Conservation (phyloP, 2,888 invertebrate species). For the Tipula lateralis region DNA sequence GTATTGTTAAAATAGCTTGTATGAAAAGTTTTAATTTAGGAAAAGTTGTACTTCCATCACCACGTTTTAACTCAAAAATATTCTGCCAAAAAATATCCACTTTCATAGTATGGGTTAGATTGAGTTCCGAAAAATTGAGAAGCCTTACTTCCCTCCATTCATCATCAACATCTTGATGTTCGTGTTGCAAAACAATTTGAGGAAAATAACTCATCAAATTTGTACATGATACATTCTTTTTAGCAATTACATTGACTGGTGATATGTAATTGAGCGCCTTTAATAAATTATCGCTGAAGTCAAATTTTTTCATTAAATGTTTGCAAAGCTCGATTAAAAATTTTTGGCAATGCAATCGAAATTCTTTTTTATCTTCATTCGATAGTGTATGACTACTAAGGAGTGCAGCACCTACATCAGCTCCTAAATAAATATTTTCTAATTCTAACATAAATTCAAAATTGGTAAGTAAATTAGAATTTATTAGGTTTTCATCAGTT, state of each 20-base stretch:
- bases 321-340: slow-evolving; percentile 33
- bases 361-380: slow-evolving; percentile 27
- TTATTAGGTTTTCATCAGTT: slow-evolving; percentile 27
- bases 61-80: no score
- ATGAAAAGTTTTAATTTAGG: no score
- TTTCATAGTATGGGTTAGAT: background rate
- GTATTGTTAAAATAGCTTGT: no score
- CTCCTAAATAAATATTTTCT: slow-evolving; percentile 30
- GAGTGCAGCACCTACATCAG: background rate
- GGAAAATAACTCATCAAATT: background rate
- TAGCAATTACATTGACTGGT: slow-evolving; percentile 29
- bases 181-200: background rate
- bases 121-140: background rate
- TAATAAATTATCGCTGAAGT: background rate
- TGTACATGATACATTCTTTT: slow-evolving; percentile 25
- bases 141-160: background rate
- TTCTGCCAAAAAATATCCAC: background rate
- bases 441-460: slow-evolving; percentile 30
- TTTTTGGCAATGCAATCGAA: slow-evolving; percentile 31
- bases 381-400: background rate
- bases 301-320: slow-evolving; percentile 30
- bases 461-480: slow-evolving; percentile 29
- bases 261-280: slow-evolving; percentile 27
- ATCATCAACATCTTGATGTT: background rate
- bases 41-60: no score